Base-by-base conservation (phyloP, 2,888 invertebrate genomes). In the Agonopterix subpropinquella region DNA sequence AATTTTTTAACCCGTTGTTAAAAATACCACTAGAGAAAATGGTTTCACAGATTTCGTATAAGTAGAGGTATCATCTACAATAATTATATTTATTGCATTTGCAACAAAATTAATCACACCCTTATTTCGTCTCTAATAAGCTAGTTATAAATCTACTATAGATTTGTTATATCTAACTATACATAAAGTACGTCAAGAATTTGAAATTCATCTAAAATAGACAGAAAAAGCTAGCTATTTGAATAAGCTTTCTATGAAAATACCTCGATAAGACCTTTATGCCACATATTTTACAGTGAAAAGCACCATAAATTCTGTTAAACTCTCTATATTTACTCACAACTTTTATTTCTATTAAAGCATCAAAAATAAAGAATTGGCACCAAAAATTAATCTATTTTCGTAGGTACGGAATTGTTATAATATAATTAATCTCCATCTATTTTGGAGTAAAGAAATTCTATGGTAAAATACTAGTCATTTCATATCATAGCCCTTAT, bases 241-340 rank as follows among this genome's bases (percentile, higher is more conserved):
- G 55, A 36, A 52, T 53, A 58, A 52, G 55, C 44, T 50, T 48
- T 47, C 55, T 57, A 58, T 37, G 41, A n/a, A 39, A n/a, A 9
- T 39, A n/a, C 10, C 39, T 39, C 9, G n/a, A 47, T 50, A 45
- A 49, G 50, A 53, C 46, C 50, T 44, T 36, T 50, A 54, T 56
- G 59, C 58, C 47, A 56, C 9, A 54, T 47, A 56, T 57, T 58
- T 55, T 52, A 59, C 55, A 56, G 46, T 50, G 52, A 72, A 67
- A 85, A 85, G 85, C 85, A 86, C 85, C 85, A 84, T 76, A 78
- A 75, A 73, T 77, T 79, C 70, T 79, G 77, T 69, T 65, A 73
- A 70, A 70, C 63, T 63, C 56, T 67, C 68, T 78, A 78, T 70
- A 64, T 65, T 70, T 75, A 83, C 73, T 84, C 82, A 83, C 83